Evolutionary conservation across 2,797 vertebrate genomes (phyloP), one percentile per base, ranked within the genome.

Genomic region (Rhinoraja longicauda): DNA sequence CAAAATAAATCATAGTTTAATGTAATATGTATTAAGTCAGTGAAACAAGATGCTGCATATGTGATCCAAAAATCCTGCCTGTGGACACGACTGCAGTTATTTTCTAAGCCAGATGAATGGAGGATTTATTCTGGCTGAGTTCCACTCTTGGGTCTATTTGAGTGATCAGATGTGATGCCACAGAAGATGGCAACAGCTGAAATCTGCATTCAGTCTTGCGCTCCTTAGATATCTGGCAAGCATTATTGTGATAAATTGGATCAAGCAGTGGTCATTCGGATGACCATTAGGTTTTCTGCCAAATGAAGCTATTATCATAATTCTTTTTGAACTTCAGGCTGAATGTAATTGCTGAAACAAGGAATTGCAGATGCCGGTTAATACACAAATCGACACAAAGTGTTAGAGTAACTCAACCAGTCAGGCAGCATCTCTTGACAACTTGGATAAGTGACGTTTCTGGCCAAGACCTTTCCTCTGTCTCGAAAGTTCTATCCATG

Each of bases 121-220:
- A 29, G 88, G 2, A 29, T 45, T 73, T 39, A 53, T 24, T 53
- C 90, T 39, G 19, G 90, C 21, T 45, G 32, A 45, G 36, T 53
- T 72, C 67, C 39, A 73, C 5, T 19, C 15, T 73, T 67, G n/a
- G 26, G n/a, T 90, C 59, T 24, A 7, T 91, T 91, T 91, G 67
- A 57, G 45, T 84, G 81, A 73, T 45, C 70, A 29, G 67, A 45
- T 73, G 67, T 36, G 39, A 45, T 26, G 24, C 88, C 21, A 36
- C 67, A 92, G 70, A 75, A 75, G 67, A 24, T 70, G 72, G 26
- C 90, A 73, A 64, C 26, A 67, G 62, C 84, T 88, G 59, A 88
- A 53, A 53, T 29, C 21, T 45, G 32, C 15, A 2, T 73, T 91
- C 26, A 7, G 67, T 45, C 70, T 91, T 73, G 12, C 8, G 53